Evolutionary conservation across 1,140 invertebrate species (phyloP).

Genomic region (Drosophila teissieri): DNA sequence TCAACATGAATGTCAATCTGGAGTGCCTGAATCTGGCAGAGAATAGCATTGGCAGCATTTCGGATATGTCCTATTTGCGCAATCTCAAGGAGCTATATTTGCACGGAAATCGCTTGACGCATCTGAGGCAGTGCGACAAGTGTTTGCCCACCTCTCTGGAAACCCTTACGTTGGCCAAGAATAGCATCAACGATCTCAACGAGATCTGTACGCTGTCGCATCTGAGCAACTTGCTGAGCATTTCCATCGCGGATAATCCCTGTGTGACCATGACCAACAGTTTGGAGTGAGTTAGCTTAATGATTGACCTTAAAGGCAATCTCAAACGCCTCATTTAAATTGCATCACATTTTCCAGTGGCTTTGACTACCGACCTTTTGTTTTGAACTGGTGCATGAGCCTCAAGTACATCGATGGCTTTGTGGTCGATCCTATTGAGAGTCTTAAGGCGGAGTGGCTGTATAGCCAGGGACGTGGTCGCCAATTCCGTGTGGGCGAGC

Average conservation of each 20-base stretch:
- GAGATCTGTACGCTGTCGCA: constrained; percentile 93
- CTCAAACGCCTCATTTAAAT: too few species aligned
- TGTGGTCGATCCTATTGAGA: constrained; percentile 94
- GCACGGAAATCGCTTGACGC: constrained; percentile 93
- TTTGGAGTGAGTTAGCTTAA: constrained; percentile 58
- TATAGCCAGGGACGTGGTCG: constrained; percentile 96
- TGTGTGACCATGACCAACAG: constrained; percentile 86
- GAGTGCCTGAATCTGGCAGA: constrained; percentile 94
- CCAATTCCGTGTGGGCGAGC: constrained; percentile 94
- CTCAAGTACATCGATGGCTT: constrained; percentile 95
- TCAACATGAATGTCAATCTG: constrained; percentile 91
- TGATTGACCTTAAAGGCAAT: too few species aligned
- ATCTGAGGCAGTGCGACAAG: constrained; percentile 91
- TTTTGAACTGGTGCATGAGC: constrained; percentile 96
- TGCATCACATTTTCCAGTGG: constrained; percentile 86
- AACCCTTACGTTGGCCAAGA: constrained; percentile 92
- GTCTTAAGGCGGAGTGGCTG: constrained; percentile 97
- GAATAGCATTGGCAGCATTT: constrained; percentile 93
- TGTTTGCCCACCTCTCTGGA: constrained; percentile 91
- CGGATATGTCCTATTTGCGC: constrained; percentile 92
- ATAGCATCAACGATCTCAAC: constrained; percentile 93
- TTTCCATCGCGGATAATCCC: constrained; percentile 94
- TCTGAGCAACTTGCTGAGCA: constrained; percentile 90
- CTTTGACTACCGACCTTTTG: constrained; percentile 96
- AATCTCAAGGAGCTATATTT: constrained; percentile 90